Base-by-base conservation (phyloP, 2,113 vertebrate species). In the Rafetus swinhoei region DNA sequence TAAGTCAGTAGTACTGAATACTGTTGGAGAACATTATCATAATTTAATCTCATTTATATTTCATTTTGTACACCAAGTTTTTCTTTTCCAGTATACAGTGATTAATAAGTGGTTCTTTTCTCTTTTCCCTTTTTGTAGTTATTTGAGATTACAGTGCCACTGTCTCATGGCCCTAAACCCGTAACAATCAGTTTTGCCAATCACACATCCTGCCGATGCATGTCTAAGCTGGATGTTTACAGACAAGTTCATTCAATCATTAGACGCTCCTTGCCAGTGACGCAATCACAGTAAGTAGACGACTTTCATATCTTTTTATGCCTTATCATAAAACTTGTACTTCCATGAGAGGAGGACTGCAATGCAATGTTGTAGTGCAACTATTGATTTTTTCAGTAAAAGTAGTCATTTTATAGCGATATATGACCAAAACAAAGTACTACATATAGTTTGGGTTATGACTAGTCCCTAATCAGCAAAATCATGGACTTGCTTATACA, bases 231-330 rank as follows among this genome's bases (percentile, higher is more conserved):
- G 97, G 99, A 99, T 88, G 98, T 99, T 87, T 99, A 99, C 98
- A 99, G 99, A 97, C 99, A 99, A 94, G 99, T 98, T 79, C 99
- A 99, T 97, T 99, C 99, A 81, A 99, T 99, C 98, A 99, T 99
- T 95, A 98, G 99, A 69, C 98, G 99, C 32, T 98, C 99, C 79
- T 97, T 99, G 97, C 98, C 99, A 91, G 98, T 97, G 53, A 87
- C 97, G 74, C 97, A 96, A 50, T 87, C 98, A 79, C 98, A 99
- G 99, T 99, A 98, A 99, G 99, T 98, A 95, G 79, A n/a, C 96
- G 54, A 15, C 35, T 81, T 50, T 22, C 13, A 74, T 13, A 81
- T 79, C 84, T 82, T 22, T 29, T 86, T 19, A 29, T 74, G 8
- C 3, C 0, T 22, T 72, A 3, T 32, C 32, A 84, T 56, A 29